These are phyloP conservation scores for Gryllus longicercus DNA, from an alignment of 2,888 invertebrate genomes.

Conservation along the genomic window DNA sequence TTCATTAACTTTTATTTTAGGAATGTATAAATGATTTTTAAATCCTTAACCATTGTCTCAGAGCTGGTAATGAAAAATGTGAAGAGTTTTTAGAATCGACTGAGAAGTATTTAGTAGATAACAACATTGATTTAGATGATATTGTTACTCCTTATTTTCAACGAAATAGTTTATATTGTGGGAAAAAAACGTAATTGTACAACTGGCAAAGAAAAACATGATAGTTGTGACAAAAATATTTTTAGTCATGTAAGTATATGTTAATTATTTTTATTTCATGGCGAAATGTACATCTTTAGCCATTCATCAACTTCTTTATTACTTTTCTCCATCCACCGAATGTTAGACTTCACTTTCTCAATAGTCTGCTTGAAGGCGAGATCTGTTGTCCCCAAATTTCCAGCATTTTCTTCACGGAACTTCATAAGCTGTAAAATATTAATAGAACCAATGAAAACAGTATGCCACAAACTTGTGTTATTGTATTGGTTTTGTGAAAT, in stretches of 20 bases:
- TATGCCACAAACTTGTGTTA: neutral
- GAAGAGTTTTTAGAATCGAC: neutral
- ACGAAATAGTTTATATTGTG: no score
- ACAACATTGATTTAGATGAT: neutral
- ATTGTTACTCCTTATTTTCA: no score
- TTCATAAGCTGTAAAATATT: constrained; percentile 45
- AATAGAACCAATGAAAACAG: constrained; percentile 26
- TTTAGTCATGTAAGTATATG: neutral
- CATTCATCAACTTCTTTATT: constrained; percentile 41
- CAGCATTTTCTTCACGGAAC: constrained; percentile 47
- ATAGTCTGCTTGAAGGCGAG: constrained; percentile 54
- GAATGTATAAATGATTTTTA: neutral
- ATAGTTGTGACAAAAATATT: neutral
- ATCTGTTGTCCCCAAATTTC: constrained; percentile 51
- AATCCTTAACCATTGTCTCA: neutral
- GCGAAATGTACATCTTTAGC: constrained; percentile 11
- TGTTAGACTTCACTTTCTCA: constrained; percentile 54
- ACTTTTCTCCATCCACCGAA: constrained; percentile 57
- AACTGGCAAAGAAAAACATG: neutral
- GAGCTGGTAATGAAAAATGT: neutral
- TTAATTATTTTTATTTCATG: no score
- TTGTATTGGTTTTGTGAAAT: no score
- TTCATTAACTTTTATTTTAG: no score
- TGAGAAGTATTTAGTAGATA: neutral
- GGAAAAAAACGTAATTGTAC: no score